phyloP scores from a whole-genome alignment of 2,797 vertebrate genomes.

The Pterois miles region DNA sequence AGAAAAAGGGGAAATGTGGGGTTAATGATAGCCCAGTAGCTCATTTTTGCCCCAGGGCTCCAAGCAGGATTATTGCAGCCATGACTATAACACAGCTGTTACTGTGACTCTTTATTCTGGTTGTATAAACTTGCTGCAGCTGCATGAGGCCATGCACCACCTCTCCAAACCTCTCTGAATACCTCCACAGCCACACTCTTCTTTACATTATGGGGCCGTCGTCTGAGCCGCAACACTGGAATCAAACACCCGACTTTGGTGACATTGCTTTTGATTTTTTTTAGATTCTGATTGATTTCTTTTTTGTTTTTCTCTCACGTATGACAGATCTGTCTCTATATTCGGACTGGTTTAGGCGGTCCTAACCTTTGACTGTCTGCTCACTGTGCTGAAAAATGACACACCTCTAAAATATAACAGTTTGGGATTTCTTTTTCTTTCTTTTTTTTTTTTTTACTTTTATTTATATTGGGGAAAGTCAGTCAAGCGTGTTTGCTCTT shows the following conservation, averaged over 20 bases:
- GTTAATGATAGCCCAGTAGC: background rate
- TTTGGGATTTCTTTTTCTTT: background rate
- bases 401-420: constrained; percentile 1
- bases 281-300: background rate
- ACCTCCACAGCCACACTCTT: background rate
- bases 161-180: background rate
- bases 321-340: constrained; percentile 1
- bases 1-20: background rate
- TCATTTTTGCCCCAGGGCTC: background rate
- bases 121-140: background rate
- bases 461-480: constrained; percentile 45
- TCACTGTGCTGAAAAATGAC: constrained; percentile 29
- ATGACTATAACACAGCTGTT: background rate
- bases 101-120: background rate
- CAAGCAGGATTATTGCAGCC: background rate
- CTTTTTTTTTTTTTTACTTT: background rate
- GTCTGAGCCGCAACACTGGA: background rate
- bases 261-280: background rate
- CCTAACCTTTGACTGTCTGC: constrained; percentile 34
- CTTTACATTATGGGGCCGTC: background rate
- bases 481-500: constrained; percentile 32
- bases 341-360: constrained; percentile 1
- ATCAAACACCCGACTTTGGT: background rate
- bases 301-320: background rate
- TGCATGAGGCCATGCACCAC: background rate